Percentiles rank a stretch among this genome's conserved stretches.
Evolutionary conservation across 2,888 invertebrate genomes (phyloP).

Genomic region (Meliscaeva auricollis): DNA sequence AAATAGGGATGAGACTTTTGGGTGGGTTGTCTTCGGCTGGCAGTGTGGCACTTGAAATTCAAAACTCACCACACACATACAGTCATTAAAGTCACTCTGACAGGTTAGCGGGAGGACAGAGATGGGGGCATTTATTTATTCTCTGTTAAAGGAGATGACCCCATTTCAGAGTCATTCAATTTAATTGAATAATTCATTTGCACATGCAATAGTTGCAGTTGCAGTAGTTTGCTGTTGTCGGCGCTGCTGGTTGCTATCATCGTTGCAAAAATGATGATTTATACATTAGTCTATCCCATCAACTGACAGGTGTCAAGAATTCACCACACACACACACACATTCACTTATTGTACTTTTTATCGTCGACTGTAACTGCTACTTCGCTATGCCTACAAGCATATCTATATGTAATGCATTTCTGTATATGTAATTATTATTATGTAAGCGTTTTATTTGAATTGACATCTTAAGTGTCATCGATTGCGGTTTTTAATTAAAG

Average conservation of each 20-base stretch:
- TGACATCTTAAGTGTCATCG: constrained; percentile 69
- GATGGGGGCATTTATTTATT: constrained; percentile 12
- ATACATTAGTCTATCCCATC: constrained; percentile 28
- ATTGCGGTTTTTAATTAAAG: constrained; percentile 72
- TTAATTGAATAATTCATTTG: constrained; percentile 73
- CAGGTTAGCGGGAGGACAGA: constrained; percentile 1
- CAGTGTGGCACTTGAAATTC: constrained; percentile 14
- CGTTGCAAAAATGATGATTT: constrained; percentile 58
- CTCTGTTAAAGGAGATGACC: constrained; percentile 58
- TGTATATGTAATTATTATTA: no score
- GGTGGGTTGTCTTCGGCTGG: constrained; percentile 20
- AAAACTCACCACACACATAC: constrained; percentile 10
- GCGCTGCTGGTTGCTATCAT: constrained; percentile 28
- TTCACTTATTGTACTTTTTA: constrained; percentile 26
- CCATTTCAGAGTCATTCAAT: constrained; percentile 60
- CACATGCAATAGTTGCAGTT: constrained; percentile 57
- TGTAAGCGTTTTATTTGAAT: constrained; percentile 32
- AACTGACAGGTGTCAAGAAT: constrained; percentile 66
- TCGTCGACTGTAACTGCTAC: constrained; percentile 15
- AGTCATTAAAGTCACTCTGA: constrained; percentile 46
- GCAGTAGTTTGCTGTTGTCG: neutral
- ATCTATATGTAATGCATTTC: no score
- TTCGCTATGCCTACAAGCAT: neutral
- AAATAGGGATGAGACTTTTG: constrained; percentile 2
- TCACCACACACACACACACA: constrained; percentile 39